phyloP scores from a whole-genome alignment of 2,113 vertebrate genomes.

The Neotoma lepida region DNA sequence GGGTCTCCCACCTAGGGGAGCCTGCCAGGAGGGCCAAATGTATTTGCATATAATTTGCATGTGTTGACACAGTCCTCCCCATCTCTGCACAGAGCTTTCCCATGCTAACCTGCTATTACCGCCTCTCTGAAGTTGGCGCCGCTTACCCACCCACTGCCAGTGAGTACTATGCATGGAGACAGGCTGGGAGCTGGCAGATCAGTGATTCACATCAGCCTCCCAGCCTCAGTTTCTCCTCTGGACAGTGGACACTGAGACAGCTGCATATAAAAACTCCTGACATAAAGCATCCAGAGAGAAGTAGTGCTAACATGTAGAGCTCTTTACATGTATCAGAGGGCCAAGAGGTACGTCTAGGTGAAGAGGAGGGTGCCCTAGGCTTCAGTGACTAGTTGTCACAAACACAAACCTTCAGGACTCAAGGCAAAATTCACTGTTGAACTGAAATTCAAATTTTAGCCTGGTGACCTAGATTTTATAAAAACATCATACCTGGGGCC shows the following conservation, averaged over 20 bases:
- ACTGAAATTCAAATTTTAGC: background rate
- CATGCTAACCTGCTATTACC: conserved; percentile 64
- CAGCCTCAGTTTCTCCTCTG: background rate
- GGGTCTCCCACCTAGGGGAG: conserved; percentile 1
- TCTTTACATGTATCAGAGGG: background rate
- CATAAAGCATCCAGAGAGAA: accelerated
- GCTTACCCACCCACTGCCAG: conserved; percentile 46
- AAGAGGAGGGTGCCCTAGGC: background rate
- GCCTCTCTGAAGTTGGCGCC: background rate
- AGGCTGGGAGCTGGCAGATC: background rate
- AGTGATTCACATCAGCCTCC: background rate
- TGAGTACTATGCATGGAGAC: background rate
- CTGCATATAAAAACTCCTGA: accelerated
- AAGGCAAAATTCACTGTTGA: background rate
- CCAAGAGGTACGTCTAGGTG: background rate
- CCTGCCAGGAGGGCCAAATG: background rate
- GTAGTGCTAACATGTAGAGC: accelerated
- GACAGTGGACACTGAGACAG: accelerated
- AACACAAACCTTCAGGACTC: background rate
- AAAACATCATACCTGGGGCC: background rate
- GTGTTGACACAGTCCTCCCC: conserved; percentile 35
- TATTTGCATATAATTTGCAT: conserved; percentile 71
- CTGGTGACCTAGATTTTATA: background rate
- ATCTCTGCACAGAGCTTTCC: conserved; percentile 25
- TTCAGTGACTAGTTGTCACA: accelerated